Base-by-base conservation (phyloP, 1,140 invertebrate species). In the Bombus waltoni region DNA sequence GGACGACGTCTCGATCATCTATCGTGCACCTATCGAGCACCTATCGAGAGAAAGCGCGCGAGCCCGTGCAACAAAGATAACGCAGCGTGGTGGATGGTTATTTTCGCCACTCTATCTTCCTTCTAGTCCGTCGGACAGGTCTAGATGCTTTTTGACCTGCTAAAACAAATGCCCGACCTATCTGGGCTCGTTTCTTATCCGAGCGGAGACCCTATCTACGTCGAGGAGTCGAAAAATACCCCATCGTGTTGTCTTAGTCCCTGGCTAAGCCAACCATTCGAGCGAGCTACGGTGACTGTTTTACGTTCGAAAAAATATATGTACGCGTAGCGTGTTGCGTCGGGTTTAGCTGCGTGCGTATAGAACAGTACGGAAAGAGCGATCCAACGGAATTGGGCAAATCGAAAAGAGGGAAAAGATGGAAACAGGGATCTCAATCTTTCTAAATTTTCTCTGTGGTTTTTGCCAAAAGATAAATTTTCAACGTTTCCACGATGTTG, bases 91-190 rank as follows among this genome's bases (percentile, higher is more conserved):
- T 47, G n/a, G 76, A 83, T 89, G 80, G 72, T 91, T 91, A 90
- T 89, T 91, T 91, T 87, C 73, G 79, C 62, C 81, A n/a, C 42
- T 71, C 71, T n/a, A 65, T 68, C 25, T 59, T 38, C 59, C 70
- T 66, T 79, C 73, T 74, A 57, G 88, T 62, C 42, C 9, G 40
- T 47, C 42, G 80, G 47, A 82, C 57, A 84, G 70, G 71, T 66
- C 80, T 53, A 77, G 77, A 83, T 84, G 74, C 68, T 88, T 92
- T 92, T 80, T 88, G 90, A 92, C 92, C 91, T 92, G 91, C 83
- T 91, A 89, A 92, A 90, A 88, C 88, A 92, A 92, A 92, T 85
- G 85, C 87, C 32, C 75, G 57, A 78, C 87, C 91, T 91, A 92
- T 92, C 88, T 91, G 62, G 72, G 77, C 70, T 81, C 87, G 79